phyloP scores from a whole-genome alignment of 2,888 invertebrate species.

The Sipunculus nudus region DNA sequence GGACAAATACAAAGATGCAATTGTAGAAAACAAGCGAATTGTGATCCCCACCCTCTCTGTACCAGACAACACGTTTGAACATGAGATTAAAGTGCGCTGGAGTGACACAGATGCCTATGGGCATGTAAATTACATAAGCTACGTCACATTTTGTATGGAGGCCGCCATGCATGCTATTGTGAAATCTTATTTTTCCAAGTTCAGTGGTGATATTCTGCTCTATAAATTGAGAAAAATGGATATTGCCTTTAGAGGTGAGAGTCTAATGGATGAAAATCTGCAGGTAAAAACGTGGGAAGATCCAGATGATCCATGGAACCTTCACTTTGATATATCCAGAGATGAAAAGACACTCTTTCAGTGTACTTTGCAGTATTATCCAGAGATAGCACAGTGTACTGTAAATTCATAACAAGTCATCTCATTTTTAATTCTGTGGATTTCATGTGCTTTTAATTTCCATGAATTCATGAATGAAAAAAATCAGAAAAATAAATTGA shows the following conservation, averaged over 20 bases:
- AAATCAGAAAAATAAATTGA: no score
- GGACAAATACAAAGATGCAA: constrained; percentile 44
- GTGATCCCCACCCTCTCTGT: constrained; percentile 39
- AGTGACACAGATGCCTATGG: constrained; percentile 35
- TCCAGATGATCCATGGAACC: constrained; percentile 15
- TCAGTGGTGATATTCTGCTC: constrained; percentile 38
- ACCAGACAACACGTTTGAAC: constrained; percentile 40
- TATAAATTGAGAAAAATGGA: constrained; percentile 47
- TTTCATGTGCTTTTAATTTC: no score
- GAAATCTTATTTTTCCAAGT: constrained; percentile 21
- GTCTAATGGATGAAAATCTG: constrained; percentile 48
- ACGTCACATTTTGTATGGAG: constrained; percentile 39
- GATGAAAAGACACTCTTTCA: constrained; percentile 27
- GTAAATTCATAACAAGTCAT: no score
- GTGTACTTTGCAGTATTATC: constrained; percentile 25
- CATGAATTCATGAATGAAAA: no score
- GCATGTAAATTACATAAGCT: constrained; percentile 36
- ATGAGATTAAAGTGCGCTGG: constrained; percentile 33
- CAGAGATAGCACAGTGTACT: no score
- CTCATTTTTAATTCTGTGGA: no score
- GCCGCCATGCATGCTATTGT: constrained; percentile 34
- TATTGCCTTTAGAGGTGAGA: constrained; percentile 51
- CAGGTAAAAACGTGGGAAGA: constrained; percentile 49
- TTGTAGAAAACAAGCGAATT: constrained; percentile 37
- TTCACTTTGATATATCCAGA: constrained; percentile 26